phyloP scores from a whole-genome alignment of 2,113 vertebrate species.

The Hemichromis elongatus region DNA sequence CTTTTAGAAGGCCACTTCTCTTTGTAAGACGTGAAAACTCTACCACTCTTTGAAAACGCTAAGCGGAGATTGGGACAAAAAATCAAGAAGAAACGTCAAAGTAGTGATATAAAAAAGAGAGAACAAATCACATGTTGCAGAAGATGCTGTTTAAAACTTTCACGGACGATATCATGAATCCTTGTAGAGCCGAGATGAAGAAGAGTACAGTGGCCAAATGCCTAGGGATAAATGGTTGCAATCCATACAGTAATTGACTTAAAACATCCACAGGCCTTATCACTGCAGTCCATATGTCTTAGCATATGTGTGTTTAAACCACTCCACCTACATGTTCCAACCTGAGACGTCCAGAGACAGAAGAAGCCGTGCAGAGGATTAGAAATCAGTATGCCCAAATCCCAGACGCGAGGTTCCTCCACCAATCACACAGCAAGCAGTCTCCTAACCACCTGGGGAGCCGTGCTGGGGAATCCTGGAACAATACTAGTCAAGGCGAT shows the following conservation, averaged over 20 bases:
- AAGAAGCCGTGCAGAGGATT: slow-evolving; percentile 57
- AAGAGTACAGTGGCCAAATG: slow-evolving; percentile 35
- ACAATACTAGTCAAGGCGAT: slow-evolving; percentile 50
- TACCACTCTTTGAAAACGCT: neutral
- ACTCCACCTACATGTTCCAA: slow-evolving; percentile 64
- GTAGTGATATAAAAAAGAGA: neutral
- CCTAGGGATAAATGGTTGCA: slow-evolving; percentile 45
- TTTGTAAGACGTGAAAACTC: neutral
- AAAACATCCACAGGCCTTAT: slow-evolving; percentile 64
- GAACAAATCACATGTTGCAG: neutral
- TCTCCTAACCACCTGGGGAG: slow-evolving; percentile 38
- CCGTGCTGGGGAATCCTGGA: slow-evolving; percentile 53
- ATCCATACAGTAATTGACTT: slow-evolving; percentile 59
- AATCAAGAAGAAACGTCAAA: neutral
- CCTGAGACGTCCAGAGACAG: slow-evolving; percentile 52
- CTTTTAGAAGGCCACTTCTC: neutral
- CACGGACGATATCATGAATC: slow-evolving; percentile 9
- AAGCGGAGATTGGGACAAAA: neutral
- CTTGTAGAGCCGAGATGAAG: slow-evolving; percentile 7
- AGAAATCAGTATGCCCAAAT: slow-evolving; percentile 54
- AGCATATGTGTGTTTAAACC: slow-evolving; percentile 29
- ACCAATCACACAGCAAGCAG: slow-evolving; percentile 40
- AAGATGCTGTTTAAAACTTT: slow-evolving; percentile 16
- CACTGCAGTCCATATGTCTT: slow-evolving; percentile 54
- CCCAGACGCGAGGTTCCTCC: slow-evolving; percentile 35